Percentiles rank a stretch among this genome's conserved stretches.
Conservation (phyloP, 35 echinoderm and acorn worm species). For the Heliocidaris erythrogramma region DNA sequence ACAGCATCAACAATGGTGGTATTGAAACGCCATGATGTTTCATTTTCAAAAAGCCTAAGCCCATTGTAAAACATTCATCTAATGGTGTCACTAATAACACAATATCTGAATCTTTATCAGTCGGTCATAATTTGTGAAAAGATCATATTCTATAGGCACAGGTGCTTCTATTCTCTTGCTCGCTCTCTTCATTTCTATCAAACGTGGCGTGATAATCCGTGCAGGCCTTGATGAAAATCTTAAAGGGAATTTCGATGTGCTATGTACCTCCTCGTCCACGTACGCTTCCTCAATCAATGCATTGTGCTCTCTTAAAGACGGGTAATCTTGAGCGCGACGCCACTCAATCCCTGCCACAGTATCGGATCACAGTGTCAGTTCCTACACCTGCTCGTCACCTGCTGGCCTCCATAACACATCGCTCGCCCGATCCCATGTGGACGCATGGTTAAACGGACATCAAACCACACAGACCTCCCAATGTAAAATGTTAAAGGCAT, state of each 20-base stretch:
- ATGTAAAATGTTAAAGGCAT: background rate
- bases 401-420: slow-evolving; percentile 7
- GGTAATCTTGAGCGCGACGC: background rate
- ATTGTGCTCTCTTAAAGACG: background rate
- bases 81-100: background rate
- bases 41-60: no score
- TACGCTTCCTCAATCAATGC: background rate
- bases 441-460: background rate
- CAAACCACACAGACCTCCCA: background rate
- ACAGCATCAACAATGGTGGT: no score
- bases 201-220: background rate
- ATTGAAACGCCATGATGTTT: no score
- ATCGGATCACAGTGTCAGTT: slow-evolving; percentile 2
- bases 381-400: slow-evolving; percentile 20
- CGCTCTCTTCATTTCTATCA: background rate
- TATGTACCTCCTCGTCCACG: background rate
- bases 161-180: background rate
- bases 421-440: background rate
- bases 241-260: background rate
- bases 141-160: no score
- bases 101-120: background rate
- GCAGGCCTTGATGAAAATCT: background rate
- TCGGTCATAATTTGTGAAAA: background rate
- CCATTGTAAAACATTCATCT: no score
- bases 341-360: background rate